Percentiles rank a stretch among this genome's conserved stretches.
phyloP scores from a whole-genome alignment of 2,888 invertebrate genomes.

The Oligia fasciuncula region DNA sequence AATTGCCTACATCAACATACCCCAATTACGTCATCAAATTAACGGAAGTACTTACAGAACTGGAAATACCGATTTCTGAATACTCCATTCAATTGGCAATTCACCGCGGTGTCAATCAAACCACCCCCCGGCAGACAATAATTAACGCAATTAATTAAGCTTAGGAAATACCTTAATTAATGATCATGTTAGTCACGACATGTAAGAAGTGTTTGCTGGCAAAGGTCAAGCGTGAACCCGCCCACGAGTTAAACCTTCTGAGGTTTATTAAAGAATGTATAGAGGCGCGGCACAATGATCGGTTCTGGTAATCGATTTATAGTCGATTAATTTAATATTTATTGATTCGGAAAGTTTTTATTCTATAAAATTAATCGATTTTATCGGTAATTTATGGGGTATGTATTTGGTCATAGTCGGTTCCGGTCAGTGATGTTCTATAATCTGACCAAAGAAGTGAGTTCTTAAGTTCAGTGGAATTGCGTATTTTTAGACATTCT shows the following conservation, averaged over 20 bases:
- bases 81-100: constrained; percentile 59
- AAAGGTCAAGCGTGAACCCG: constrained; percentile 75
- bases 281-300: constrained; percentile 54
- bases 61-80: constrained; percentile 53
- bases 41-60: constrained; percentile 50
- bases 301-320: constrained; percentile 59
- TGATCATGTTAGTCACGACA: constrained; percentile 77
- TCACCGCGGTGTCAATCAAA: constrained; percentile 69
- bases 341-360: constrained; percentile 49
- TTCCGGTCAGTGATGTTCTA: not conserved
- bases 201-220: constrained; percentile 75
- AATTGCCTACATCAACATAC: constrained; percentile 10
- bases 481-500: not conserved
- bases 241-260: constrained; percentile 64
- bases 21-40: constrained; percentile 50
- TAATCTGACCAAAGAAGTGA: not conserved
- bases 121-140: constrained; percentile 71
- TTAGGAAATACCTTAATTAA: constrained; percentile 79
- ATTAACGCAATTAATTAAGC: constrained; percentile 83
- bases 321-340: constrained; percentile 57
- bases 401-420: constrained; percentile 6
- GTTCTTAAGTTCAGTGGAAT: not conserved
- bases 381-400: constrained; percentile 21
- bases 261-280: constrained; percentile 61
- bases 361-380: constrained; percentile 52